Base-by-base conservation (phyloP, 2,888 invertebrate genomes). In the Xanthostigma xanthostigma region DNA sequence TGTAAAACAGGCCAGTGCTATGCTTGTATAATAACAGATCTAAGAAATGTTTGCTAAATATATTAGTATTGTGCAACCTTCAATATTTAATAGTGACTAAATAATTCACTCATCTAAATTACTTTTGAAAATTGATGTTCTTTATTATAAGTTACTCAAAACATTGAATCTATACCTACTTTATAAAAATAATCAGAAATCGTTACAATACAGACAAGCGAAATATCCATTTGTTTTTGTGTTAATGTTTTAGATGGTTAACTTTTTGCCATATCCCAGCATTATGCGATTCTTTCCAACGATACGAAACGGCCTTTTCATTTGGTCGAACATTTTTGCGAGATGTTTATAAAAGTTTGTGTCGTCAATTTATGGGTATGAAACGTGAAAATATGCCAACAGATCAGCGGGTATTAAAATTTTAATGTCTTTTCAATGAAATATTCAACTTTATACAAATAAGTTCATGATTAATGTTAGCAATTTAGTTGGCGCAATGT, bases 181-280 rank as follows among this genome's bases (percentile, higher is more conserved):
- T n/a, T n/a, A n/a, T n/a, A n/a, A n/a, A n/a, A n/a, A n/a, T n/a
- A n/a, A n/a, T n/a, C n/a, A n/a, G n/a, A n/a, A n/a, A n/a, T n/a
- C n/a, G n/a, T n/a, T n/a, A n/a, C n/a, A n/a, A n/a, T 27, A 27
- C 27, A 1, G 27, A 6, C 27, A 27, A 6, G 6, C 27, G 1
- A 27, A 27, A 27, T 27, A 27, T 27, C 6, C 27, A 3, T 3
- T 27, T 27, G 6, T 27, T 27, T n/a, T 27, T 27, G 27, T 27
- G 27, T 27, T 27, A 11, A 48, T 49, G 39, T 60, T 60, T 49
- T 60, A 80, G 88, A 53, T 96, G 95, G 95, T 69, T 96, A 40
- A 90, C 94, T 8, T 94, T 92, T 64, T 95, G 94, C 62, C 91
- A 94, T 66, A 90, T 95, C 34, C 95, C 95, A 0, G 89, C 91